phyloP scores from a whole-genome alignment of 2,797 vertebrate species.

The Choloepus didactylus region DNA sequence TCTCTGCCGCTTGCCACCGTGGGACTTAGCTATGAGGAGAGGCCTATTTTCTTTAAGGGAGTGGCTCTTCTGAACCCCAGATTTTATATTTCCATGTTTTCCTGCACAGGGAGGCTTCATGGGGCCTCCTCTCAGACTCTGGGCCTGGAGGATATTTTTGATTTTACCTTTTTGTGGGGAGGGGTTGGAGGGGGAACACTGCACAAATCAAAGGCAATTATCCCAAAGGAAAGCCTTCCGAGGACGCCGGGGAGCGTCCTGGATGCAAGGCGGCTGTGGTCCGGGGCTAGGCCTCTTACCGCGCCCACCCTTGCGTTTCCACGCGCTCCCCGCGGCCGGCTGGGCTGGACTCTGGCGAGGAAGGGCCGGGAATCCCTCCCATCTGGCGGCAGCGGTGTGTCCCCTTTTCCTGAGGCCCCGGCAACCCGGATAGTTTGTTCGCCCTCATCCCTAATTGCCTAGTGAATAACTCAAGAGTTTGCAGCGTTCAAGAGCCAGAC shows the following conservation, averaged over 20 bases:
- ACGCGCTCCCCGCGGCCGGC: background rate
- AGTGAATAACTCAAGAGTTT: background rate
- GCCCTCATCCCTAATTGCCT: background rate
- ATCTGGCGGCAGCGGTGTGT: background rate
- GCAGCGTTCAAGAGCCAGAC: background rate
- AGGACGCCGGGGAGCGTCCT: background rate
- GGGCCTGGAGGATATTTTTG: background rate
- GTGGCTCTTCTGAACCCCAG: background rate
- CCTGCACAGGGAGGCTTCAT: background rate
- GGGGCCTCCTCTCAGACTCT: too few relatives aligned
- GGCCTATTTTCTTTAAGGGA: background rate
- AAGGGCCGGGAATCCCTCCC: background rate
- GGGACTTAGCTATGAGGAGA: background rate
- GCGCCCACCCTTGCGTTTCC: fast-evolving
- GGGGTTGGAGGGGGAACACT: background rate
- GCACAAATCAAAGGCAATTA: background rate
- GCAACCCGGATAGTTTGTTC: background rate
- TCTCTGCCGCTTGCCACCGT: background rate
- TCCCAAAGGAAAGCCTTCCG: background rate
- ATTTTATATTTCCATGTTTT: background rate
- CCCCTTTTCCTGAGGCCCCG: background rate
- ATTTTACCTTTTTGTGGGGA: background rate
- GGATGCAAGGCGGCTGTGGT: background rate
- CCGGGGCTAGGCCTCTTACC: background rate
- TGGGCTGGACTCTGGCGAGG: background rate